A percentile compares a stretch with the other conserved stretches of the same genome.
Evolutionary conservation across 1,140 invertebrate genomes (phyloP).

Genomic region (Ladona fulva): DNA sequence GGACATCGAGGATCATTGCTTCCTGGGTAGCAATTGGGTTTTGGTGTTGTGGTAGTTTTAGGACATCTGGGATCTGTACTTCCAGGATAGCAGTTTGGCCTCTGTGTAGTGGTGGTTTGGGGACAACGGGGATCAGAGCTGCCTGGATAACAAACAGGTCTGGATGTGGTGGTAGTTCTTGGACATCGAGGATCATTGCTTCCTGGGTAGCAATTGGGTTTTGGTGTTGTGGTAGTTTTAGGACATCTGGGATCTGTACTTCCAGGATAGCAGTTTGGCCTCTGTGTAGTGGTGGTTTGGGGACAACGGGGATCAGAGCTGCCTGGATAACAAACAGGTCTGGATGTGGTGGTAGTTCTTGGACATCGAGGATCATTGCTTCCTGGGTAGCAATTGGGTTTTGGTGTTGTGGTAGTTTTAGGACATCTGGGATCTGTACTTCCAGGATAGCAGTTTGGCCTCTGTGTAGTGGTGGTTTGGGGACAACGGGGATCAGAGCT

Average conservation of each 20-base stretch:
- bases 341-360: slow-evolving; percentile 24
- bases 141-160: slow-evolving; percentile 27
- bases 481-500: slow-evolving; percentile 33
- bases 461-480: slow-evolving; percentile 20
- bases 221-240: slow-evolving; percentile 36
- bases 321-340: slow-evolving; percentile 34
- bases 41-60: slow-evolving; percentile 20
- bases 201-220: slow-evolving; percentile 31
- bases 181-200: slow-evolving; percentile 30
- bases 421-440: slow-evolving; percentile 35
- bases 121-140: slow-evolving; percentile 30
- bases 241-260: slow-evolving; percentile 31
- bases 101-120: slow-evolving; percentile 12
- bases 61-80: slow-evolving; percentile 34
- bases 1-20: slow-evolving; percentile 35
- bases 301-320: slow-evolving; percentile 38
- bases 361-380: slow-evolving; percentile 33
- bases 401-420: slow-evolving; percentile 25
- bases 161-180: slow-evolving; percentile 28
- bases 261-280: slow-evolving; percentile 20
- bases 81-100: slow-evolving; percentile 31
- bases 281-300: slow-evolving; percentile 13
- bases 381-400: slow-evolving; percentile 29
- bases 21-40: slow-evolving; percentile 25
- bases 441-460: slow-evolving; percentile 24